phyloP scores from a whole-genome alignment of 2,113 vertebrate genomes.

The Aix galericulata region DNA sequence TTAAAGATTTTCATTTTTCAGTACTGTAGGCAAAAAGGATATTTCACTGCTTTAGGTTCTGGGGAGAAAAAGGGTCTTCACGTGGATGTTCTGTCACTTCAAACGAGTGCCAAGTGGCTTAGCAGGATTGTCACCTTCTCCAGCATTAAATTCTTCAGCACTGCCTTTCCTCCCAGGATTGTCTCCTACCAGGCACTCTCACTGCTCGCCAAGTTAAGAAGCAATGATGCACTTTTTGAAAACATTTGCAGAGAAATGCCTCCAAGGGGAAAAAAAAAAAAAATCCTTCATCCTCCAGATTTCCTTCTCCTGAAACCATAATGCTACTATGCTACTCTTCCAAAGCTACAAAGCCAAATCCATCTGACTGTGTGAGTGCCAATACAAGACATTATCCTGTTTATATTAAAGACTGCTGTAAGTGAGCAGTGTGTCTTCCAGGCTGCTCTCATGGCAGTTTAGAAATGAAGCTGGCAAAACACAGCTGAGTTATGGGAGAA shows the following conservation, averaged over 20 bases:
- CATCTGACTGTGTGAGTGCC: constrained; percentile 8
- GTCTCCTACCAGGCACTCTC: background rate
- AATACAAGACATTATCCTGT: background rate
- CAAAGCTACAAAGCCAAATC: constrained; percentile 27
- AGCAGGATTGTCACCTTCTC: background rate
- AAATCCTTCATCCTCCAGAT: background rate
- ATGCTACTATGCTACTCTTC: background rate
- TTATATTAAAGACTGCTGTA: constrained; percentile 21
- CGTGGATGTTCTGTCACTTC: background rate
- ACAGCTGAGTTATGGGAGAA: constrained; percentile 9
- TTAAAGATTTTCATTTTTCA: background rate
- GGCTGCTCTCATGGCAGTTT: constrained; percentile 51
- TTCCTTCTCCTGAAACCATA: constrained; percentile 6
- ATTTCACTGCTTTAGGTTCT: background rate
- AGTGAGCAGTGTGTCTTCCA: constrained; percentile 49
- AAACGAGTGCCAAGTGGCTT: background rate
- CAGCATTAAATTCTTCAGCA: background rate
- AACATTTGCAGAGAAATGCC: background rate
- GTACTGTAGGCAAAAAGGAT: background rate
- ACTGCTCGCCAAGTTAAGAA: background rate
- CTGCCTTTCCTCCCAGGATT: background rate
- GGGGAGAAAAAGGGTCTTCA: background rate
- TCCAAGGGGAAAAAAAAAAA: background rate
- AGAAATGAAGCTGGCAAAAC: constrained; percentile 41
- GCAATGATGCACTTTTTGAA: background rate